Base-by-base conservation (phyloP, 2,113 vertebrate genomes). In the Elanoides forficatus region DNA sequence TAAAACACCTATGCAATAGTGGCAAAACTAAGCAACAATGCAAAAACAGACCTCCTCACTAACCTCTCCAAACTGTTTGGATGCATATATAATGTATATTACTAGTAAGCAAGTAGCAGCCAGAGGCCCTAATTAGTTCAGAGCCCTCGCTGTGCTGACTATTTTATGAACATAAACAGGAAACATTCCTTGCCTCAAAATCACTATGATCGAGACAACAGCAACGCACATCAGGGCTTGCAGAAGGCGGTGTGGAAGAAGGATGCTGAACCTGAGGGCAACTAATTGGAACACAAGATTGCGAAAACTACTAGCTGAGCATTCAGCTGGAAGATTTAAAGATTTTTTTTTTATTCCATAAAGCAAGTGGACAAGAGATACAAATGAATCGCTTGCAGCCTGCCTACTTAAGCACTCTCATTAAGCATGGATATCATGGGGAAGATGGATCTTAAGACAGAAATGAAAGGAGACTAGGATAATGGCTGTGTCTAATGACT, bases 401-500 rank as follows among this genome's bases (percentile, higher is more conserved):
- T 92, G 95, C 62, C 82, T 83, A 23, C 94, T 93, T 95, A 96
- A 95, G 92, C 80, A 74, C 60, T 89, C 83, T 76, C 84, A 94
- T 95, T 97, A 96, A 81, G 70, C 66, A 87, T 1, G 6, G 60
- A 34, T 56, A 82, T 81, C 56, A 27, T 15, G 6, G 66, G 76
- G 70, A 94, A 93, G 88, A 91, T 65, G 65, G 70, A 94, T 95
- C 83, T 81, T 65, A 47, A 91, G 56, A 72, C 43, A 84, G 88
- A 85, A 96, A 87, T 0, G 0, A 95, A 93, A 82, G 83, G 52
- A 89, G 52, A 68, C 36, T 29, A 60, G 84, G 76, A 25, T 95
- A 96, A 94, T 87, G 81, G 83, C 45, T 91, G 53, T 88, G 72
- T 55, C 94, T 97, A 97, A 97, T 91, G 89, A 90, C 84, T 91